Base-by-base conservation (phyloP, 2,113 vertebrate genomes). In the Ictalurus punctatus region DNA sequence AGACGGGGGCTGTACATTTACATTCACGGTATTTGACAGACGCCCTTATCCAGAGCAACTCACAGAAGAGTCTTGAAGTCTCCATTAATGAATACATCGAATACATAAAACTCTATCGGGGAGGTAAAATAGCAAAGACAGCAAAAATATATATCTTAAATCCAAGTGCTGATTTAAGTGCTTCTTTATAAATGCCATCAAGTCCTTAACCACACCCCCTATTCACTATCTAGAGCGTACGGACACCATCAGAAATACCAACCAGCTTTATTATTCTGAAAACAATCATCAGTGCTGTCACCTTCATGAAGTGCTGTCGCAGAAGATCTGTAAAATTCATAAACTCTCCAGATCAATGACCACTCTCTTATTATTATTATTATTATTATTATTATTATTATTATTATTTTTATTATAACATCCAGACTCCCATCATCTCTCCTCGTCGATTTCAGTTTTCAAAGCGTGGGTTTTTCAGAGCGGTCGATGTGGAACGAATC, bases 321-420 rank as follows among this genome's bases (percentile, higher is more conserved):
- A 90, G 85, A 92, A 87, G 69, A 88, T 67, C 91, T 92, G 89
- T 91, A 92, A 58, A 86, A 93, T 92, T 92, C 86, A 76, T 67
- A 81, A 59, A 27, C 73, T 48, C 52, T 79, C 91, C 84, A 86
- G 88, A 92, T 90, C 1, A 63, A 91, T 84, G 79, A 74, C 16
- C 6, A 48, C 63, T 1, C 27, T 17, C 25, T 84, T 56, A 73
- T 37, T 69, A 74, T 59, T 76, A 37, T 52, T 52, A 10, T 52
- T 52, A 52, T 52, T 48, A 44, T 48, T 52, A 48, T 52, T 52
- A 90, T 65, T 48, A 90, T 83, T 44, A 44, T 52, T 52, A 10
- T 52, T 52, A 52, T 52, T 48, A 44, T 48, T 52, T 7, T 52
- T 52, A 90, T 65, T 48, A 90, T 83, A 76, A 83, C 59, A 84